Evolutionary conservation across 2,888 invertebrate species (phyloP).

Genomic region (Drosophila aldrichi): DNA sequence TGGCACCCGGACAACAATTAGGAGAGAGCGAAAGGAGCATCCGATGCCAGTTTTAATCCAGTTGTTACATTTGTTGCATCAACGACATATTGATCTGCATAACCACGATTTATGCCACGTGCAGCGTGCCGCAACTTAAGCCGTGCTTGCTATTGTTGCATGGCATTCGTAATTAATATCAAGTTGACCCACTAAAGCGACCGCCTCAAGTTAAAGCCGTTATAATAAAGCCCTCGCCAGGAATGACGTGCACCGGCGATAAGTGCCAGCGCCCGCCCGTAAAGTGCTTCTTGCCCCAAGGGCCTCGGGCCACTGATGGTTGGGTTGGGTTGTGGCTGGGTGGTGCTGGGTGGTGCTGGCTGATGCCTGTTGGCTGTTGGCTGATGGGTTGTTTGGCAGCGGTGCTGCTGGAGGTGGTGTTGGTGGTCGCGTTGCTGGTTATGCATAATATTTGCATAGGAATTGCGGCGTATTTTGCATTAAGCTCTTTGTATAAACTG

Average conservation of each 20-base stretch:
- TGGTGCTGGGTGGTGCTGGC: neutral
- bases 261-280: constrained; percentile 68
- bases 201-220: constrained; percentile 59
- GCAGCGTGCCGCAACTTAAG: constrained; percentile 22
- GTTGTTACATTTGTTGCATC: neutral
- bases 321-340: neutral
- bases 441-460: constrained; percentile 64
- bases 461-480: constrained; percentile 30
- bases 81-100: constrained; percentile 39
- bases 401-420: constrained; percentile 20
- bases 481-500: constrained; percentile 27
- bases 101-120: constrained; percentile 41
- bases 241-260: constrained; percentile 69
- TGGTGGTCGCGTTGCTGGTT: constrained; percentile 1
- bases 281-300: constrained; percentile 2
- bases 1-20: neutral
- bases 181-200: constrained; percentile 72
- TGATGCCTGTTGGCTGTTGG: neutral
- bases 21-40: neutral
- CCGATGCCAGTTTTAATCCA: neutral
- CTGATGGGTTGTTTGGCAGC: constrained; percentile 9
- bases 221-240: constrained; percentile 56
- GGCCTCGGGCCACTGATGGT: neutral
- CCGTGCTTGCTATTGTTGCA: constrained; percentile 1
- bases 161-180: constrained; percentile 67